phyloP scores from a whole-genome alignment of 2,797 vertebrate species.

The Anguilla obscura region DNA sequence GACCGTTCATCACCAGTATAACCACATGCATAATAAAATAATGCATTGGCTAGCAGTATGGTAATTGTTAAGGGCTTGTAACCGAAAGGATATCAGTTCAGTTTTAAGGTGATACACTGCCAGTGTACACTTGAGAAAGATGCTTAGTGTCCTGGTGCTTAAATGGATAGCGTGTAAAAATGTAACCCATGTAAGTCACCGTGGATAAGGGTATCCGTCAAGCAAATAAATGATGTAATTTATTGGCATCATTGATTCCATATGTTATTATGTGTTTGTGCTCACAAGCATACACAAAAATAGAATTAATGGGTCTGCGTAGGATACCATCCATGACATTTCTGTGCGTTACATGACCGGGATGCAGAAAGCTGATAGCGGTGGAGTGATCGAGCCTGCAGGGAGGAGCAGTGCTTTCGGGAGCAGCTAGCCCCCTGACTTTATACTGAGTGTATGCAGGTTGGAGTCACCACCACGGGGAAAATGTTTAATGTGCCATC shows the following conservation, averaged over 20 bases:
- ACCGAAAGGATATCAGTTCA: not conserved
- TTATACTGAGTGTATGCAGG: not conserved
- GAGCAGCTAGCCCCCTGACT: not conserved
- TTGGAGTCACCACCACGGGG: not conserved
- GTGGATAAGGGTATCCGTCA: not conserved
- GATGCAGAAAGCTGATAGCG: constrained; percentile 17
- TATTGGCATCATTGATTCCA: not conserved
- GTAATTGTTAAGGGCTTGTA: not conserved
- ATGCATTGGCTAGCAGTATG: not conserved
- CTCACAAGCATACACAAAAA: not conserved
- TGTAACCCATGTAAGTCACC: not conserved
- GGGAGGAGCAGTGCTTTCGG: not conserved
- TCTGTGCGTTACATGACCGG: constrained; percentile 17
- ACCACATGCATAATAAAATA: not conserved
- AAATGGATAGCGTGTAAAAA: not conserved
- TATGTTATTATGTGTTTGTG: not conserved
- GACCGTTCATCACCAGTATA: not conserved
- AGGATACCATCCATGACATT: not conserved
- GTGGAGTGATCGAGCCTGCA: not conserved
- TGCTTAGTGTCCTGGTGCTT: not conserved
- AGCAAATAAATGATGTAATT: constrained; percentile 20
- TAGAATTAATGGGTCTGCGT: not conserved
- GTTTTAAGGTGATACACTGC: not conserved
- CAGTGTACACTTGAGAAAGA: not conserved
- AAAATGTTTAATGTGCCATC: constrained; percentile 8